Evolutionary conservation across 23 tunicate genomes (phyloP).

Genomic region (Botrylloides violaceus): DNA sequence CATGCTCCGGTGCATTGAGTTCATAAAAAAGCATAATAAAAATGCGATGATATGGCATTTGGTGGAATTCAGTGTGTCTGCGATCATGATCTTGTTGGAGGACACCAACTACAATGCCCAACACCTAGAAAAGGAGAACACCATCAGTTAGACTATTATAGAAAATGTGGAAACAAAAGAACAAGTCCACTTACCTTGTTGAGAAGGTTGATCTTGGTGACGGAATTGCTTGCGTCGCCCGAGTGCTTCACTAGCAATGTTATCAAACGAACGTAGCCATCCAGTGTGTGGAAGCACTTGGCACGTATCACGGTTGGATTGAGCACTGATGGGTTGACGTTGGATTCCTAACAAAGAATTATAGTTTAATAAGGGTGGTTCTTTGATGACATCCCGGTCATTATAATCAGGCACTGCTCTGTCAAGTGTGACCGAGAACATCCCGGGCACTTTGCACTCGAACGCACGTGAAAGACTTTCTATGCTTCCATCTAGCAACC

Average conservation of each 20-base stretch:
- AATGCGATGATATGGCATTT: conserved; percentile 99
- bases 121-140: conserved; percentile 37
- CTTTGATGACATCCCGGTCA: not conserved
- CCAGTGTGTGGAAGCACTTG: conserved; percentile 89
- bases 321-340: conserved; percentile 61
- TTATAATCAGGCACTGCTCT: no score
- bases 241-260: conserved; percentile 88
- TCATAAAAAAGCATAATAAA: conserved; percentile 97
- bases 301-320: conserved; percentile 86
- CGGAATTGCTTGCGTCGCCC: conserved; percentile 78
- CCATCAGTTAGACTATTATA: not conserved
- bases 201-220: conserved; percentile 80
- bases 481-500: no score
- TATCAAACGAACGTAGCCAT: conserved; percentile 88
- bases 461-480: no score
- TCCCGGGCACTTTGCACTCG: no score
- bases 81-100: conserved; percentile 86
- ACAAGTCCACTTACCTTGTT: conserved; percentile 80
- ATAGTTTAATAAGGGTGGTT: not conserved
- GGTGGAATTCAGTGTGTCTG: conserved; percentile 81
- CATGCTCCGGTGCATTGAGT: conserved; percentile 89
- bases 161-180: not conserved
- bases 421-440: no score
- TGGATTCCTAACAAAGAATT: conserved; percentile 42
- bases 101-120: conserved; percentile 96